Evolutionary conservation across 2,113 vertebrate genomes (phyloP), one percentile per base, ranked within the genome.

Genomic region (Engystomops pustulosus): DNA sequence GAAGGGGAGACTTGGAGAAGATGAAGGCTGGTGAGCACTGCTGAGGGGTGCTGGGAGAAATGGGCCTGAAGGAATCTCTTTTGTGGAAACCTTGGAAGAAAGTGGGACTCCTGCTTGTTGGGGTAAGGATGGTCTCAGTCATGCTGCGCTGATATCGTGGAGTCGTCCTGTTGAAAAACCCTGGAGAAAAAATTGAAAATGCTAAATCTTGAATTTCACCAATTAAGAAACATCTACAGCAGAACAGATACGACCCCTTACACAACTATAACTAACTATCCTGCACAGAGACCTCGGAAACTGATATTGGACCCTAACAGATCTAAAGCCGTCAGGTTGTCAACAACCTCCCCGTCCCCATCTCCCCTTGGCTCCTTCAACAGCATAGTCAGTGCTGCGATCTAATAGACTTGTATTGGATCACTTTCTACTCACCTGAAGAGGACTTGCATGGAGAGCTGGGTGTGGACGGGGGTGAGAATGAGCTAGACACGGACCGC

Each of bases 401-500:
- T n/a, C n/a, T n/a, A n/a, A n/a, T n/a, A n/a, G n/a, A n/a, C n/a
- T n/a, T n/a, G 5, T 58, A 58, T 6, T 58, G 17, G 53, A 23
- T 1, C 53, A n/a, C 11, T 0, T 27, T 2, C 6, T 32, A 75
- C 81, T 75, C 12, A 83, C 81, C 38, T 0, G 51, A 20, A 5
- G 53, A 71, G 32, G 47, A 3, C 4, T 49, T 67, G 0, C 68
- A 44, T 3, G 32, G 47, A 2, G 89, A 88, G 5, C 89, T 88
- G 18, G 88, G 89, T 51, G 94, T 93, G 82, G 93, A 94, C 12
- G 86, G 88, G 1, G 92, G 89, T 76, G 91, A 87, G 25, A 86
- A 72, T 0, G 76, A 88, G 0, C 86, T 34, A 34, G 93, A 87
- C 0, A 88, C 93, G 0, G 93, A 94, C 2, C 92, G 93, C 0